A percentile compares a stretch with the other conserved stretches of the same genome.
These are phyloP conservation scores for Andricus curvator DNA, from an alignment of 2,888 invertebrate genomes.

Conservation along the genomic window DNA sequence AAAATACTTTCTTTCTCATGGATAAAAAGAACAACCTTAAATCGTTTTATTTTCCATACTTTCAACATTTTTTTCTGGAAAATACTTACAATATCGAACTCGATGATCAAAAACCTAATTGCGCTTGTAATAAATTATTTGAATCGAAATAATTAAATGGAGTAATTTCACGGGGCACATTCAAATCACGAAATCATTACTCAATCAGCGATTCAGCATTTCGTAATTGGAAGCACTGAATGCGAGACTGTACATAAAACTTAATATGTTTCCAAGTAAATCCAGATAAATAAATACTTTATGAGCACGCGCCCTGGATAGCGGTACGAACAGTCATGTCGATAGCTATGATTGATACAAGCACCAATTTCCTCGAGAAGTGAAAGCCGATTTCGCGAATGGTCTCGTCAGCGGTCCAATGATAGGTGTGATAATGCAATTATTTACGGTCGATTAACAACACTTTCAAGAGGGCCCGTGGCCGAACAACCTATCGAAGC, in stretches of 20 bases:
- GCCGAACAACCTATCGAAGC: conserved; percentile 65
- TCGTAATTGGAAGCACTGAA: conserved; percentile 32
- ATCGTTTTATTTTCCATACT: neutral
- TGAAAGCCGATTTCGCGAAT: conserved; percentile 68
- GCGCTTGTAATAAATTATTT: neutral
- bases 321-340: conserved; percentile 50
- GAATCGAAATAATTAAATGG: neutral
- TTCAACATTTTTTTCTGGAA: neutral
- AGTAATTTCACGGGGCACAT: neutral
- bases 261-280: conserved; percentile 3
- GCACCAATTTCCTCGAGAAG: conserved; percentile 67
- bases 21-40: no score
- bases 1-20: no score
- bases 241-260: conserved; percentile 39
- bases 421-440: conserved; percentile 78
- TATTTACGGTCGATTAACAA: conserved; percentile 78
- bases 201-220: conserved; percentile 23
- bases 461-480: conserved; percentile 60
- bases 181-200: conserved; percentile 20
- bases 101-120: conserved; percentile 1
- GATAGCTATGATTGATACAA: conserved; percentile 65
- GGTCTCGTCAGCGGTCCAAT: conserved; percentile 65
- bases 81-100: neutral
- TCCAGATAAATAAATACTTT: conserved; percentile 35
- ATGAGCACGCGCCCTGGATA: conserved; percentile 8